Evolutionary conservation across 2,113 vertebrate genomes (phyloP).

Genomic region (Beaufortia kweichowensis): DNA sequence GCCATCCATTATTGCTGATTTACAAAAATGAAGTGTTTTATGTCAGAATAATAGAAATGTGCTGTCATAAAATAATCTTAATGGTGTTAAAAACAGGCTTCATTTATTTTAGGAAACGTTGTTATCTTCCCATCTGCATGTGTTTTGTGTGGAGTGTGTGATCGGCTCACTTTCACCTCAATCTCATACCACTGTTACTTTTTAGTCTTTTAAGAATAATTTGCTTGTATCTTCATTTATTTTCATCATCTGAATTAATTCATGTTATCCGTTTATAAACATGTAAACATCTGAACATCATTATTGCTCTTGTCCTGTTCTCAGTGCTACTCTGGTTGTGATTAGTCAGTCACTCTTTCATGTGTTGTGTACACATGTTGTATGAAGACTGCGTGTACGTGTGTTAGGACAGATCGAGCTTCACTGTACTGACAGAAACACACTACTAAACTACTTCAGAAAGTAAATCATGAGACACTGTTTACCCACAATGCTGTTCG

Average conservation of each 20-base stretch:
- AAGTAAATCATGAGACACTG: conserved; percentile 2
- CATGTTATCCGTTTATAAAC: neutral
- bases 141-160: no score
- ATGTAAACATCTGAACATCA: neutral
- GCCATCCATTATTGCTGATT: neutral
- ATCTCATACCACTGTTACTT: neutral
- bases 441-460: neutral
- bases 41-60: no score
- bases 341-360: neutral
- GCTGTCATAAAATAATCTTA: neutral
- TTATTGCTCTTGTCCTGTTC: no score
- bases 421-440: neutral
- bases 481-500: conserved; percentile 24
- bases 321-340: neutral
- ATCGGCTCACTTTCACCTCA: no score
- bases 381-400: neutral
- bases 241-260: neutral
- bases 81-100: neutral
- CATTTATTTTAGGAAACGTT: neutral
- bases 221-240: neutral
- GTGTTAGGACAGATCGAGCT: no score
- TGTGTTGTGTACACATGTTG: neutral
- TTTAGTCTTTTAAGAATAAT: neutral
- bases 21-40: no score
- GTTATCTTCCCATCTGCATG: no score